Conservation (phyloP, 92 coral and sea anemone species). For the Palythoa grandiflora region DNA sequence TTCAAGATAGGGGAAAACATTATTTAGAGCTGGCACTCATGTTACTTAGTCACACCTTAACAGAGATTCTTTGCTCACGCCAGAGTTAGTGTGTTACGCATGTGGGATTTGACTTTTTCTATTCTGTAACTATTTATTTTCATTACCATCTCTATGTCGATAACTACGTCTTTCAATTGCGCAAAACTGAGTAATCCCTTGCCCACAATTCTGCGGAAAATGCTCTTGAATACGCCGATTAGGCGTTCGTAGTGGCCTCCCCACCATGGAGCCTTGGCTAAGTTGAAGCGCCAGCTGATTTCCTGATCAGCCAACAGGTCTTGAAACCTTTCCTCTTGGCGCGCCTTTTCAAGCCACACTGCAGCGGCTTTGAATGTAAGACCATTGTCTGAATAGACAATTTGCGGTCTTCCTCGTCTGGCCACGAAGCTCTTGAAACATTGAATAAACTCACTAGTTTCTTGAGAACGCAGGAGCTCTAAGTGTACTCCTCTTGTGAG, state of each 20-base stretch:
- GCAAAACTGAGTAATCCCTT: background rate
- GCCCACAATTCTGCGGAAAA: background rate
- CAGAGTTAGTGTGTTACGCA: no score
- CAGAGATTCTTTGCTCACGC: no score
- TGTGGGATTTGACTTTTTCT: no score
- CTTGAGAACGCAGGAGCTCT: conserved; percentile 13
- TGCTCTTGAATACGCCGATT: background rate
- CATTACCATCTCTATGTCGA: conserved; percentile 14
- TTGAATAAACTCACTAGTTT: background rate
- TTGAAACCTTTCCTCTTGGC: background rate
- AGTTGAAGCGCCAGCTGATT: background rate
- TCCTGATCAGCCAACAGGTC: background rate
- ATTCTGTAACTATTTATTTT: background rate
- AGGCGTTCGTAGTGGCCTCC: conserved; percentile 9
- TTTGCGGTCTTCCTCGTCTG: background rate
- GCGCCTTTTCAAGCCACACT: background rate
- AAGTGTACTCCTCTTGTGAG: conserved; percentile 24
- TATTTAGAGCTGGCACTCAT: no score
- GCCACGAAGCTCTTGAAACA: conserved; percentile 9
- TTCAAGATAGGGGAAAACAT: no score
- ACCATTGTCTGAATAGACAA: conserved; percentile 12
- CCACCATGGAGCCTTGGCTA: conserved; percentile 31
- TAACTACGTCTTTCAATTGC: background rate
- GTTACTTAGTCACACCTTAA: no score
- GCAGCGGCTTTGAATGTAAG: conserved; percentile 16